Percentiles rank a stretch among this genome's conserved stretches.
Conservation (phyloP, 2,888 invertebrate species). For the Microplitis deprimator region DNA sequence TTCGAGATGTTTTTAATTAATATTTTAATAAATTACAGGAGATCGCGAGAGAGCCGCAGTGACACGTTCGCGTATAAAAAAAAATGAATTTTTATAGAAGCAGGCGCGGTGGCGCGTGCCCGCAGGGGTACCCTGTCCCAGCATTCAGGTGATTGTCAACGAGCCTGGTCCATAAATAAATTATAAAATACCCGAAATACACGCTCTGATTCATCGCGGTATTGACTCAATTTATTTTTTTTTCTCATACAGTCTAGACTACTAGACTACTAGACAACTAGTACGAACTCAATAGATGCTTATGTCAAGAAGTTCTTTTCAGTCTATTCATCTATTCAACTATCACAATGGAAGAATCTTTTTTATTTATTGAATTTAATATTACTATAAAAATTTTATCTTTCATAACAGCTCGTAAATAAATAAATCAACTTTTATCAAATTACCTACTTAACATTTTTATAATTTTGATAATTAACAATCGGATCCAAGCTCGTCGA, state of each 20-base stretch:
- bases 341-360: background rate
- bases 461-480: background rate
- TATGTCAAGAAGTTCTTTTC: background rate
- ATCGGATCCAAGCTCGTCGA: slow-evolving; percentile 50
- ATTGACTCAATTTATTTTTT: background rate
- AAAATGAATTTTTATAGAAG: slow-evolving; percentile 26
- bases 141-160: slow-evolving; percentile 92
- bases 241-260: background rate
- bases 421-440: background rate
- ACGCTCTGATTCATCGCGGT: slow-evolving; percentile 5
- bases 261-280: background rate
- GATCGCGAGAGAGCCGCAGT: slow-evolving; percentile 41
- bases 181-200: slow-evolving; percentile 27
- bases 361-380: background rate
- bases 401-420: background rate
- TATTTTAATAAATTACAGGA: slow-evolving; percentile 36
- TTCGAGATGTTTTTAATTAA: slow-evolving; percentile 38
- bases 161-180: slow-evolving; percentile 58
- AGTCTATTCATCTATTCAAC: background rate
- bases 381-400: background rate
- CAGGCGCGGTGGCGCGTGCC: slow-evolving; percentile 68
- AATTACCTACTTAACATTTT: background rate
- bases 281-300: background rate
- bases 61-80: slow-evolving; percentile 35
- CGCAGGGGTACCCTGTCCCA: slow-evolving; percentile 97